Percentiles rank a stretch among this genome's conserved stretches.
These are phyloP conservation scores for Cyanoliseus patagonus DNA, from an alignment of 2,113 vertebrate genomes.

Conservation along the genomic window DNA sequence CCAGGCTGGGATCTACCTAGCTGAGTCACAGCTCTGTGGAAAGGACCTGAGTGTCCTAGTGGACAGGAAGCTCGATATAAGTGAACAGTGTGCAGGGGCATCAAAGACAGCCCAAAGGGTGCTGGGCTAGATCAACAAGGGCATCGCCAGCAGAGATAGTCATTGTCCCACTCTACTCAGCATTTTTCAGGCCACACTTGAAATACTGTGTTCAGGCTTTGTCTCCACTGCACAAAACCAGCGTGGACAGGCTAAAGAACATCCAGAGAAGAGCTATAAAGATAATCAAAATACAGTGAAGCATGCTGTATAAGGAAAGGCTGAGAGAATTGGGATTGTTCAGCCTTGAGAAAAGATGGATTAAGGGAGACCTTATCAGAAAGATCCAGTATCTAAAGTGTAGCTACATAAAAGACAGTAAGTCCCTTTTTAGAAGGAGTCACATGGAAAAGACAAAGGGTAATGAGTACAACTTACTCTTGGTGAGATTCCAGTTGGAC, in stretches of 20 bases:
- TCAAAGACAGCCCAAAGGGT: neutral
- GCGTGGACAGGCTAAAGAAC: neutral
- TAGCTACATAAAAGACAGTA: neutral
- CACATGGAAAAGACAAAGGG: neutral
- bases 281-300: neutral
- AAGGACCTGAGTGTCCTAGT: neutral
- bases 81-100: neutral
- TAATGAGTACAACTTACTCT: neutral
- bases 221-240: neutral
- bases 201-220: neutral
- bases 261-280: neutral
- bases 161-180: neutral
- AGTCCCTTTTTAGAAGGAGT: neutral
- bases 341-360: neutral
- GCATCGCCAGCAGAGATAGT: neutral
- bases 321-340: neutral
- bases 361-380: neutral
- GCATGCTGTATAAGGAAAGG: neutral
- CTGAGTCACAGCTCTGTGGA: neutral
- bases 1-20: neutral
- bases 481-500: neutral
- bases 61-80: neutral
- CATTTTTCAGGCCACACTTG: neutral
- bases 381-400: neutral
- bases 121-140: neutral